These are phyloP conservation scores for Drosophila parabipectinata DNA, from an alignment of 1,140 invertebrate species.

Conservation along the genomic window DNA sequence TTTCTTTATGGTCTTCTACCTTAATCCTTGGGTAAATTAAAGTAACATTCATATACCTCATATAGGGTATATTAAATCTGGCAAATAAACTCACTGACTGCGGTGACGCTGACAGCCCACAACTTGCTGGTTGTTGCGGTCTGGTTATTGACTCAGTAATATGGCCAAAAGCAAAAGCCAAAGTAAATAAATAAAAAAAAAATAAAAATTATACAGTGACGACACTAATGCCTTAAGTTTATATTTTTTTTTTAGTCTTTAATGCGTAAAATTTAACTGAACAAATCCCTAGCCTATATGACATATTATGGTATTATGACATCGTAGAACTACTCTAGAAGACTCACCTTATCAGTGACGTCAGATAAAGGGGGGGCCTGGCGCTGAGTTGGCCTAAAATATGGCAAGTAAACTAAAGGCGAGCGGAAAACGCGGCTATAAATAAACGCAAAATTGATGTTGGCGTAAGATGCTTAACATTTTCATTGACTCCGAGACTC, in stretches of 20 bases:
- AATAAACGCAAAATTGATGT: constrained; percentile 74
- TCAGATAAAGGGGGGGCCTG: constrained; percentile 6
- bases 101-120: constrained; percentile 19
- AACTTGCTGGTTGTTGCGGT: constrained; percentile 19
- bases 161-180: constrained; percentile 2
- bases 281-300: background rate
- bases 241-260: background rate
- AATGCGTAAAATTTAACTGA: background rate
- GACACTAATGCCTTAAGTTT: constrained; percentile 21
- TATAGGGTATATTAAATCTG: constrained; percentile 19
- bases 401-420: constrained; percentile 28
- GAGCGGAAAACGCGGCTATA: constrained; percentile 63
- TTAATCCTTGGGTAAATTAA: background rate
- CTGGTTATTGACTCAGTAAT: constrained; percentile 45
- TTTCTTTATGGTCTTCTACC: too few species aligned
- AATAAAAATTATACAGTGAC: constrained; percentile 15
- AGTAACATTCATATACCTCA: background rate
- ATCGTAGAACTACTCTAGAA: background rate
- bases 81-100: background rate
- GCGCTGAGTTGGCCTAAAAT: constrained; percentile 9
- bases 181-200: constrained; percentile 3
- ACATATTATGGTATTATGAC: constrained; percentile 9
- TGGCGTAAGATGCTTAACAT: constrained; percentile 72
- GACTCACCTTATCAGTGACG: constrained; percentile 39
- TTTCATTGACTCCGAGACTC: constrained; percentile 66